These are phyloP conservation scores for Marcusenius ussheri DNA, from an alignment of 2,113 vertebrate species.

Conservation along the genomic window DNA sequence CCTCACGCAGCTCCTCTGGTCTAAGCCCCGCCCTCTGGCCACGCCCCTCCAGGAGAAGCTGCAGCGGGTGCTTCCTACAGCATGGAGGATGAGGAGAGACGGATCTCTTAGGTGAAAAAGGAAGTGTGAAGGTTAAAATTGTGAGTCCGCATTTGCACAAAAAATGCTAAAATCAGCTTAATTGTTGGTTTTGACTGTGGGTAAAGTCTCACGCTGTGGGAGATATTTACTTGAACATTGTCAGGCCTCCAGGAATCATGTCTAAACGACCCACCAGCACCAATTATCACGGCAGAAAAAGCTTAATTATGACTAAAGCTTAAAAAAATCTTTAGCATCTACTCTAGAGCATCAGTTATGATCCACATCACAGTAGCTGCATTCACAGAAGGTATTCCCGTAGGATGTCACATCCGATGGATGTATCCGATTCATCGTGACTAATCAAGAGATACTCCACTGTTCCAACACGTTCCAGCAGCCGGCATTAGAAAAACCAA, in stretches of 20 bases:
- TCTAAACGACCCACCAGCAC: neutral
- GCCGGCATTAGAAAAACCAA: neutral
- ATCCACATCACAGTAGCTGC: neutral
- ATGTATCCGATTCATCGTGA: neutral
- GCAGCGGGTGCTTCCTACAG: constrained; percentile 80
- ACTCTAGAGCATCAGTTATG: neutral
- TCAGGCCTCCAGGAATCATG: neutral
- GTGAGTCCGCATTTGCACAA: neutral
- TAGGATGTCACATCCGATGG: neutral
- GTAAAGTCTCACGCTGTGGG: neutral
- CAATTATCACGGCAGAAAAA: neutral
- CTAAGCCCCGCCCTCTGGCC: constrained; percentile 68
- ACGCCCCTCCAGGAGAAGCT: constrained; percentile 77
- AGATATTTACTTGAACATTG: neutral
- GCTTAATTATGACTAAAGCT: neutral
- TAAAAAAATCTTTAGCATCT: neutral
- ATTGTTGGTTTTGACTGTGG: neutral
- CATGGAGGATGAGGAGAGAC: neutral
- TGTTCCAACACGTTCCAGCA: neutral
- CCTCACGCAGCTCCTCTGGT: constrained; percentile 73
- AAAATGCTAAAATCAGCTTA: neutral
- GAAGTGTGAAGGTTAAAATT: neutral
- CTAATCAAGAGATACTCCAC: neutral
- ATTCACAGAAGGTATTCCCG: neutral
- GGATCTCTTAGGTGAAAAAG: neutral